Base-by-base conservation (phyloP, 2,113 vertebrate genomes). In the Tricholaema leucomelas region DNA sequence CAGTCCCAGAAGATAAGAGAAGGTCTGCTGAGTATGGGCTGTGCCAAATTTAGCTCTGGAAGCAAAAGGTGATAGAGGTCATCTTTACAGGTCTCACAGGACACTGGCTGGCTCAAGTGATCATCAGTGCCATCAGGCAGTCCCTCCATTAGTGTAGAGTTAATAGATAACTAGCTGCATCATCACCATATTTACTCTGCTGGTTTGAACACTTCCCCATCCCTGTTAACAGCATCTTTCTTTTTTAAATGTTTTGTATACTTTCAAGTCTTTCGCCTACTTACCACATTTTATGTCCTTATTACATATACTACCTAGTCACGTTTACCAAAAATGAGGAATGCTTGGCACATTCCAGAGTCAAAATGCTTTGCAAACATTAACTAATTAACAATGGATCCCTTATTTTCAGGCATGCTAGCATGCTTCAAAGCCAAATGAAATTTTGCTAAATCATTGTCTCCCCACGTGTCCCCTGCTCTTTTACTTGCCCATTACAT, bases 371-470 rank as follows among this genome's bases (percentile, higher is more conserved):
- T 94, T 89, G 77, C 87, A 94, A 95, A 96, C 91, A 95, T 95
- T 95, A 95, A 82, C 85, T 90, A 93, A 96, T 97, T 96, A 96
- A 97, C 96, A 96, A 97, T 96, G 85, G 74, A 96, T 95, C 83
- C 66, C 64, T 95, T 91, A 85, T 85, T 96, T 96, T 92, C 84
- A 96, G 89, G 81, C 89, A 78, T 93, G 87, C 66, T 95, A 93
- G 58, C 93, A 87, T 85, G 87, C 85, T 91, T 94, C 91, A 93
- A 95, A 92, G 90, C 70, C 3, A 64, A 93, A 54, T 82, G 89
- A 90, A 92, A 96, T 87, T 93, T 79, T 96, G 88, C 92, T 93
- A 94, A 91, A 93, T 95, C 91, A 95, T 40, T 94, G 85, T 88
- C 82, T 95, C 69, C 71, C 83, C 30, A 40, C 73, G 42, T 84